A percentile compares a stretch with the other conserved stretches of the same genome.
Evolutionary conservation across 2,797 vertebrate species (phyloP).

Genomic region (Semaprochilodus insignis): DNA sequence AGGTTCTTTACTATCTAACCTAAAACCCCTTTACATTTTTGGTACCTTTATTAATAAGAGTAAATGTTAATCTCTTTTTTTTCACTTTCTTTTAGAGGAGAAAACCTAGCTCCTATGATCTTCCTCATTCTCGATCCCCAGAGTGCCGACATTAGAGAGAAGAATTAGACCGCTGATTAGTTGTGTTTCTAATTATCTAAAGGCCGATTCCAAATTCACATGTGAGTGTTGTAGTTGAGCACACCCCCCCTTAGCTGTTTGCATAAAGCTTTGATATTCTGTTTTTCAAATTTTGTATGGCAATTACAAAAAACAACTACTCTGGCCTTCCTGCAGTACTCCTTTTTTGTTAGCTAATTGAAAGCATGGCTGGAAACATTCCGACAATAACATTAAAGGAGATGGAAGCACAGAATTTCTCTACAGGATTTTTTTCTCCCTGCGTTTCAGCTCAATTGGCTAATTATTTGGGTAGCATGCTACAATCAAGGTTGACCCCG

Average conservation of each 20-base stretch:
- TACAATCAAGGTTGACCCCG: constrained; percentile 30
- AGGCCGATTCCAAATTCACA: constrained; percentile 39
- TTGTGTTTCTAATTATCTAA: constrained; percentile 45
- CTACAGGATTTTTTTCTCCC: background rate
- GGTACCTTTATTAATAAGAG: too few relatives aligned
- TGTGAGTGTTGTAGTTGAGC: constrained; percentile 16
- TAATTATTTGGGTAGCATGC: constrained; percentile 10
- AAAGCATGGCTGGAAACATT: constrained; percentile 34
- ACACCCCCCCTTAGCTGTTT: constrained; percentile 33
- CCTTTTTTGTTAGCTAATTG: constrained; percentile 49
- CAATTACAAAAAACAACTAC: constrained; percentile 30
- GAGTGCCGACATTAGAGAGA: constrained; percentile 17
- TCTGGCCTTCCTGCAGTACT: constrained; percentile 27
- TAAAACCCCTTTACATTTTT: too few relatives aligned
- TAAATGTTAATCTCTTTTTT: too few relatives aligned
- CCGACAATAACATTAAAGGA: constrained; percentile 40
- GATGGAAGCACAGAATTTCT: constrained; percentile 22
- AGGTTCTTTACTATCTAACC: too few relatives aligned
- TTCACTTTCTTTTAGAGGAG: background rate
- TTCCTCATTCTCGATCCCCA: background rate
- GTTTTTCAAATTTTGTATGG: constrained; percentile 39
- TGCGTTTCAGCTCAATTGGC: background rate
- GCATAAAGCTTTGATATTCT: constrained; percentile 25
- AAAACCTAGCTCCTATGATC: constrained; percentile 21
- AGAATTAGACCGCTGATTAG: constrained; percentile 38